These are phyloP conservation scores for Argyrosomus regius DNA, from an alignment of 2,797 vertebrate species.

Conservation along the genomic window DNA sequence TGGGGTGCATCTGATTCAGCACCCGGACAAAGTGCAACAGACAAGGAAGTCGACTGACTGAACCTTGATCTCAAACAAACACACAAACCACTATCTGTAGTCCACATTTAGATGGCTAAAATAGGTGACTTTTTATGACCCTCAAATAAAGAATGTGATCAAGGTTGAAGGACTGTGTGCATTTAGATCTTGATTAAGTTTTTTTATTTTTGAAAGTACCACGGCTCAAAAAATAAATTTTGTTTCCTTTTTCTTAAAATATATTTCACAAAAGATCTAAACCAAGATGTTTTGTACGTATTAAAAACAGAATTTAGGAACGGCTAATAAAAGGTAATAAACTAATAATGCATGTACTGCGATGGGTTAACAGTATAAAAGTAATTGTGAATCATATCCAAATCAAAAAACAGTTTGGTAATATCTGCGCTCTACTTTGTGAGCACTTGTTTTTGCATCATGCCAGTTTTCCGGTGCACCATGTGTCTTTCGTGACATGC, in stretches of 20 bases:
- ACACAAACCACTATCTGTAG: conserved; percentile 2
- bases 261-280: background rate
- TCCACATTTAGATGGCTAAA: background rate
- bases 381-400: conserved; percentile 1
- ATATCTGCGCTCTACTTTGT: background rate
- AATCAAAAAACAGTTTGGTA: background rate
- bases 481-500: conserved; percentile 12
- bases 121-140: background rate
- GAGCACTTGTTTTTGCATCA: conserved; percentile 1
- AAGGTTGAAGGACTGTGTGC: background rate
- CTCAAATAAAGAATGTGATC: background rate
- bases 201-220: too few species aligned
- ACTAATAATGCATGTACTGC: too few species aligned
- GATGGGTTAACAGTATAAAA: background rate
- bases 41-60: background rate
- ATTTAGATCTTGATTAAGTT: too few species aligned
- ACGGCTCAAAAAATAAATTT: background rate
- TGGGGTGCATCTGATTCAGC: background rate
- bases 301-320: background rate
- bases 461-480: conserved; percentile 1
- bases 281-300: background rate
- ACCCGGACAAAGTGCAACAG: background rate
- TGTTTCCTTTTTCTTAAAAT: background rate
- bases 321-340: too few species aligned
- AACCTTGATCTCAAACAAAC: conserved; percentile 4